phyloP scores from a whole-genome alignment of 2,797 vertebrate genomes.

The Etheostoma perlongum region DNA sequence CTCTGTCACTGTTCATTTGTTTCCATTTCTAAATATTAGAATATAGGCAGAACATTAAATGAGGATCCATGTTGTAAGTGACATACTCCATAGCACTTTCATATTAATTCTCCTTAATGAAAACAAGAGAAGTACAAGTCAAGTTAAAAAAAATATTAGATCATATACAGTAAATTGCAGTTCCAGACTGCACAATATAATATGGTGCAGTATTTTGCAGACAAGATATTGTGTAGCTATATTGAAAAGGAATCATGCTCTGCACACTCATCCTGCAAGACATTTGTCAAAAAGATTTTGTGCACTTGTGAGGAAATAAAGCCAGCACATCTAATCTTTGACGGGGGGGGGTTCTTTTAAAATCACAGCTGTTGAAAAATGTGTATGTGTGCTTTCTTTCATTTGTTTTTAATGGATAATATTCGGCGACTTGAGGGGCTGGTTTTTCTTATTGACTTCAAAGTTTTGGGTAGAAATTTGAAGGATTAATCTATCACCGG shows the following conservation, averaged over 20 bases:
- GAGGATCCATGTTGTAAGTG: slow-evolving; percentile 65
- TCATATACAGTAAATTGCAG: slow-evolving; percentile 33
- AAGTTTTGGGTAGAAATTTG: slow-evolving; percentile 53
- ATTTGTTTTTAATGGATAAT: slow-evolving; percentile 34
- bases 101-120: slow-evolving; percentile 60
- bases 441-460: slow-evolving; percentile 61
- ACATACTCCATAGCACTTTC: slow-evolving; percentile 58
- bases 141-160: slow-evolving; percentile 53
- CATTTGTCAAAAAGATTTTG: slow-evolving; percentile 60
- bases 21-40: slow-evolving; percentile 64
- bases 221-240: slow-evolving; percentile 29
- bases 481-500: slow-evolving; percentile 54
- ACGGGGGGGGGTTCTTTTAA: slow-evolving; percentile 28
- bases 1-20: slow-evolving; percentile 72
- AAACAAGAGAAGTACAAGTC: slow-evolving; percentile 51
- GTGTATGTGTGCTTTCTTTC: slow-evolving; percentile 23
- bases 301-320: slow-evolving; percentile 58
- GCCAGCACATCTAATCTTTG: slow-evolving; percentile 61
- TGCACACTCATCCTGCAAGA: slow-evolving; percentile 49
- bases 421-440: slow-evolving; percentile 42
- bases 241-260: slow-evolving; percentile 47
- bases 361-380: slow-evolving; percentile 36
- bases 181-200: slow-evolving; percentile 25
- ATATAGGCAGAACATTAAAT: slow-evolving; percentile 58
- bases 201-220: slow-evolving; percentile 33